Base-by-base conservation (phyloP, 2,797 vertebrate species). In the Acanthurus leucopareius region DNA sequence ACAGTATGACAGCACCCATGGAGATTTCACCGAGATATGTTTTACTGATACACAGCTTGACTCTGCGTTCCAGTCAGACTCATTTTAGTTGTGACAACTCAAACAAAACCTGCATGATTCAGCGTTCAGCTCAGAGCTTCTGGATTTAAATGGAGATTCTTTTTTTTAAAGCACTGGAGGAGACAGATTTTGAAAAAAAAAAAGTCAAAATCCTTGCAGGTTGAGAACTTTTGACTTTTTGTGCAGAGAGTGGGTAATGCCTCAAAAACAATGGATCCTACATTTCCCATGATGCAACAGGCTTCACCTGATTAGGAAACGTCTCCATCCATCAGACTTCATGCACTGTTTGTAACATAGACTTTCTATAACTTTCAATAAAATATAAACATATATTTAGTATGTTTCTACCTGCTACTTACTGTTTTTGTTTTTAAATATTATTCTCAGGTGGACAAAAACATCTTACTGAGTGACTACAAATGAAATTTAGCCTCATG, bases 221-320 rank as follows among this genome's bases (percentile, higher is more conserved):
- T 4, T 32, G 28, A 32, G 28, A 32, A 32, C 28, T 32, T 32
- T 32, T 32, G 28, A 28, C 19, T 11, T 45, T 17, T n/a, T 54
- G 13, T 60, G n/a, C 3, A 0, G 9, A 0, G 9, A 44, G 1
- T 19, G 5, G 11, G 14, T 14, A 7, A 57, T 35, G 10, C 3
- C 17, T 1, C 8, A 5, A 32, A 54, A 57, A 61, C 42, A 13
- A 8, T 28, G 15, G 4, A 28, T 20, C 14, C 54, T 52, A 69
- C 69, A 61, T 52, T 72, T 73, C 35, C 69, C 65, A 85, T 22
- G 49, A 68, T 56, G 54, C 59, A 73, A 44, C 20, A 42, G 8
- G 19, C 2, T 9, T 7, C 7, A 4, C 45, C 10, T 47, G 1
- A 20, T 10, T 4, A 15, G 17, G 20, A 6, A 22, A n/a, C 10